Conservation (phyloP, 2,888 invertebrate species). For the Chesias legatella region DNA sequence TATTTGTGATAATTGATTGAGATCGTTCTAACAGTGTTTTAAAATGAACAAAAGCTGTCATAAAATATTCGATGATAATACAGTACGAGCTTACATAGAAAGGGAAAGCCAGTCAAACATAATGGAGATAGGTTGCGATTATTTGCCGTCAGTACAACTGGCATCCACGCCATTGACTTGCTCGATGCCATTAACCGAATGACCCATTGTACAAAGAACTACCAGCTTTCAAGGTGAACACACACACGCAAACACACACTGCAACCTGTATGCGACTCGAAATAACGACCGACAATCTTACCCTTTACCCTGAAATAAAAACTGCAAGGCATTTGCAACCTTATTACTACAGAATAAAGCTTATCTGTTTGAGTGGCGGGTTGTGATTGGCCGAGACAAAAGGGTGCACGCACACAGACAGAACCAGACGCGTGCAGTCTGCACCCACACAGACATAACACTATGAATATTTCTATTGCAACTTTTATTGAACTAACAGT, state of each 20-base stretch:
- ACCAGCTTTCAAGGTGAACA: conserved; percentile 78
- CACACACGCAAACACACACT: conserved; percentile 53
- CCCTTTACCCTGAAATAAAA: conserved; percentile 10
- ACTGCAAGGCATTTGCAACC: conserved; percentile 31
- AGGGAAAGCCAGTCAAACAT: not conserved
- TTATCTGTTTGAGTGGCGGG: conserved; percentile 6
- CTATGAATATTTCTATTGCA: conserved; percentile 31
- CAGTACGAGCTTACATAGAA: not conserved
- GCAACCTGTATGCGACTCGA: conserved; percentile 60
- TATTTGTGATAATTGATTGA: no score
- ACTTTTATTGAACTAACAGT: conserved; percentile 37
- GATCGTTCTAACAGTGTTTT: no score
- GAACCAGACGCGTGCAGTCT: conserved; percentile 59
- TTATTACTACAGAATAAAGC: conserved; percentile 25
- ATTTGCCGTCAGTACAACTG: conserved; percentile 56
- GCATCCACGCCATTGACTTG: conserved; percentile 78
- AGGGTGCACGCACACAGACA: conserved; percentile 68
- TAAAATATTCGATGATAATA: no score
- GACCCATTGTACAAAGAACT: conserved; percentile 81
- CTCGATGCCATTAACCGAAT: conserved; percentile 81
- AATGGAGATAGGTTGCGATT: conserved; percentile 7
- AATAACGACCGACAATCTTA: conserved; percentile 51
- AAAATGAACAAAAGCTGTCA: no score
- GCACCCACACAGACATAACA: conserved; percentile 44
- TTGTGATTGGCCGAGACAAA: conserved; percentile 52